Evolutionary conservation across 2,797 vertebrate genomes (phyloP).

Genomic region (Molossus molossus): DNA sequence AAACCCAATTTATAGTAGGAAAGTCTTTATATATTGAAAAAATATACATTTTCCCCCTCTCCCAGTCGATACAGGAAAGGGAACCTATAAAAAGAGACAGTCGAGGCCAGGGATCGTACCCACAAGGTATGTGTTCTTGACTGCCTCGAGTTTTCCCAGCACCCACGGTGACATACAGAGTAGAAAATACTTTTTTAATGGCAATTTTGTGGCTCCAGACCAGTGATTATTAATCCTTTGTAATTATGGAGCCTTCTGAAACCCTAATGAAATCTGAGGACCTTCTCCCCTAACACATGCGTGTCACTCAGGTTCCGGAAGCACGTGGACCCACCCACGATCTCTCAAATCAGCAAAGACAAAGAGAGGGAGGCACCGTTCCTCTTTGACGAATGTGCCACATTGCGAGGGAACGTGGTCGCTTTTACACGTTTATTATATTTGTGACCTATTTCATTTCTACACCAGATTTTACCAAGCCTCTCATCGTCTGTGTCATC

Average conservation of each 20-base stretch:
- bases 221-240: slow-evolving; percentile 19
- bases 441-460: neutral
- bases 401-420: neutral
- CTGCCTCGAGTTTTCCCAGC: neutral
- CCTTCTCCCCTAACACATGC: neutral
- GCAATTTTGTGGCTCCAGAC: neutral
- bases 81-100: neutral
- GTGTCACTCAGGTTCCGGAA: neutral
- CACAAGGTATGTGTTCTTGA: neutral
- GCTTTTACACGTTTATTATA: neutral
- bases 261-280: slow-evolving; percentile 18
- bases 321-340: too few species aligned
- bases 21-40: slow-evolving; percentile 36
- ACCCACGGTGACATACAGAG: neutral
- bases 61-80: neutral
- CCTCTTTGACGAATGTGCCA: neutral
- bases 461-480: neutral
- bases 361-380: neutral
- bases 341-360: neutral
- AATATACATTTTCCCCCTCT: neutral
- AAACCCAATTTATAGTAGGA: neutral
- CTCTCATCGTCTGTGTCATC: neutral
- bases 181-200: slow-evolving; percentile 39
- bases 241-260: slow-evolving; percentile 25
- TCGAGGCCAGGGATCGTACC: neutral